Evolutionary conservation across 2,797 vertebrate genomes (phyloP).

Genomic region (Acipenser ruthenus): DNA sequence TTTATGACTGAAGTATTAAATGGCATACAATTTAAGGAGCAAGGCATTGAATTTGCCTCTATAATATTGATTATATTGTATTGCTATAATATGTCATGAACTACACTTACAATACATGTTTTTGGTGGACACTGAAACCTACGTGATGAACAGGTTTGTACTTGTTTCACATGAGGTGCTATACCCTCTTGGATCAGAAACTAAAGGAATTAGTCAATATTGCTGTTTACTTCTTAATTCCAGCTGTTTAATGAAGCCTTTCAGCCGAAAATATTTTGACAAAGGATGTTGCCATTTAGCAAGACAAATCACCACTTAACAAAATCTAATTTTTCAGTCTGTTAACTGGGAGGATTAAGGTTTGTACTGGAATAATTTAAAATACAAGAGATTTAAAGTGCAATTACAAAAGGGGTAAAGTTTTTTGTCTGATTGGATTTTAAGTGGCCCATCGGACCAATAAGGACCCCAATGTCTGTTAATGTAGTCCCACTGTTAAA

Average conservation of each 20-base stretch:
- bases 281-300: constrained; percentile 51
- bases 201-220: constrained; percentile 42
- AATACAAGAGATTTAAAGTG: constrained; percentile 58
- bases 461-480: neutral
- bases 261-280: constrained; percentile 37
- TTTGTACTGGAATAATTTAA: constrained; percentile 44
- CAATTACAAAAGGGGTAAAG: constrained; percentile 54
- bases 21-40: no score
- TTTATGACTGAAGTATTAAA: no score
- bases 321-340: constrained; percentile 69
- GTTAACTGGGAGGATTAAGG: constrained; percentile 63
- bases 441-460: neutral
- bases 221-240: constrained; percentile 26
- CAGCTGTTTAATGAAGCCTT: constrained; percentile 37
- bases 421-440: constrained; percentile 40
- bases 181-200: constrained; percentile 23
- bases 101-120: constrained; percentile 22
- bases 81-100: no score
- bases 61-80: no score
- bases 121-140: constrained; percentile 32
- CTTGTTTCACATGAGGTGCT: constrained; percentile 29
- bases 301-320: constrained; percentile 63
- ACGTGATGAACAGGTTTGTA: constrained; percentile 49
- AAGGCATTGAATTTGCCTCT: no score
- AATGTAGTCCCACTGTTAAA: no score